A percentile compares a stretch with the other conserved stretches of the same genome.
Conservation (phyloP, 1,140 invertebrate genomes). For the Polyergus mexicanus region DNA sequence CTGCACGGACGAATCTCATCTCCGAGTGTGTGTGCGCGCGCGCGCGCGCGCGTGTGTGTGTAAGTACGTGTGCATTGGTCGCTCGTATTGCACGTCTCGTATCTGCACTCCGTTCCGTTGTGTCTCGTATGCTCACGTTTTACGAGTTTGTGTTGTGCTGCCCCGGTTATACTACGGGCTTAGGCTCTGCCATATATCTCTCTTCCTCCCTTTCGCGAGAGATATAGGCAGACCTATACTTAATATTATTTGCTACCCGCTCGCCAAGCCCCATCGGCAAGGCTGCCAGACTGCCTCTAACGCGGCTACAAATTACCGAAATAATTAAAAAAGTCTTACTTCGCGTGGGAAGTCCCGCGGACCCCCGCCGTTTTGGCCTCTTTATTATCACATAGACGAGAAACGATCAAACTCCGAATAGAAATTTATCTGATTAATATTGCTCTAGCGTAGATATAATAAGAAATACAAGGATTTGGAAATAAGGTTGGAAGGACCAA, state of each 20-base stretch:
- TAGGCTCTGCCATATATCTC: slow-evolving; percentile 75
- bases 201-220: slow-evolving; percentile 68
- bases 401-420: slow-evolving; percentile 15
- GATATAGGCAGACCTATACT: slow-evolving; percentile 82
- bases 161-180: slow-evolving; percentile 55
- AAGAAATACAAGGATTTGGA: no score
- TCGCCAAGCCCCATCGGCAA: slow-evolving; percentile 63
- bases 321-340: slow-evolving; percentile 84
- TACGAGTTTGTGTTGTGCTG: slow-evolving; percentile 56
- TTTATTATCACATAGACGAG: slow-evolving; percentile 27
- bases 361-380: neutral
- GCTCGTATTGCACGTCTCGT: slow-evolving; percentile 43
- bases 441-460: no score
- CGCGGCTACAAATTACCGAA: slow-evolving; percentile 84
- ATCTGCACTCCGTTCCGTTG: slow-evolving; percentile 14
- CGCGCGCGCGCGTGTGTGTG: slow-evolving; percentile 1
- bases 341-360: slow-evolving; percentile 81
- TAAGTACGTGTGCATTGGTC: neutral
- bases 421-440: neutral
- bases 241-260: slow-evolving; percentile 86
- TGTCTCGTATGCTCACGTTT: slow-evolving; percentile 39
- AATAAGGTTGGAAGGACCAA: no score
- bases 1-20: slow-evolving; percentile 58
- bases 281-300: slow-evolving; percentile 68
- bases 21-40: no score